Base-by-base conservation (phyloP, 1,140 invertebrate species). In the Whitmania pigra region DNA sequence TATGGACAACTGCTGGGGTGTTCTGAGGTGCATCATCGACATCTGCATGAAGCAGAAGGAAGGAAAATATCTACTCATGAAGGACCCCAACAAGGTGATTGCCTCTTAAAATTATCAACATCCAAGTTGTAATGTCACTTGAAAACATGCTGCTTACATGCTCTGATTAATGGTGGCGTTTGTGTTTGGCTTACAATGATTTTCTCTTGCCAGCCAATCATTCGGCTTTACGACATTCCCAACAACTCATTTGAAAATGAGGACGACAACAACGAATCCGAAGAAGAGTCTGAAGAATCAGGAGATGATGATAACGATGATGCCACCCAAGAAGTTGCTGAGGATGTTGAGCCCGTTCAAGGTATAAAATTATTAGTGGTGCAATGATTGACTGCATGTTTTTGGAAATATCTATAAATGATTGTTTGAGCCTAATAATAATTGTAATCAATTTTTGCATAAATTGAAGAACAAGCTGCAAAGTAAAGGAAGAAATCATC, bases 1-100 rank as follows among this genome's bases (percentile, higher is more conserved):
- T 79, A 95, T 99, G 93, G 97, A 99, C 80, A 99, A 99, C 82
- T 94, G 91, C 2, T 99, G 96, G 96, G 97, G 95, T 74, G 92
- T 99, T 70, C 83, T 99, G n/a, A 86, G 95, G 7, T 98, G 94
- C 80, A 95, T 99, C 75, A 91, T 99, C 78, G 95, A 99, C 80
- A 90, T 95, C 73, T 94, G 94, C 76, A 93, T 97, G 90, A 95
- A 95, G 80, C 90, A 98, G 78, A 92, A 94, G 77, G 93, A 97
- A 81, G 97, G 97, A 76, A 86, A 88, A 84, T 99, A 97, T 82
- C 85, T 99, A 71, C 94, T 99, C 74, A 93, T 99, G 91, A 98
- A 99, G 82, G 96, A 99, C 84, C 97, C 96, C 0, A 97, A 96
- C 82, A 97, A 98, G 85, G 79, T 80, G 54, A 69, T 71, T 25